These are phyloP conservation scores for Lithophane semibrunnea DNA, from an alignment of 2,888 invertebrate genomes.

Conservation along the genomic window DNA sequence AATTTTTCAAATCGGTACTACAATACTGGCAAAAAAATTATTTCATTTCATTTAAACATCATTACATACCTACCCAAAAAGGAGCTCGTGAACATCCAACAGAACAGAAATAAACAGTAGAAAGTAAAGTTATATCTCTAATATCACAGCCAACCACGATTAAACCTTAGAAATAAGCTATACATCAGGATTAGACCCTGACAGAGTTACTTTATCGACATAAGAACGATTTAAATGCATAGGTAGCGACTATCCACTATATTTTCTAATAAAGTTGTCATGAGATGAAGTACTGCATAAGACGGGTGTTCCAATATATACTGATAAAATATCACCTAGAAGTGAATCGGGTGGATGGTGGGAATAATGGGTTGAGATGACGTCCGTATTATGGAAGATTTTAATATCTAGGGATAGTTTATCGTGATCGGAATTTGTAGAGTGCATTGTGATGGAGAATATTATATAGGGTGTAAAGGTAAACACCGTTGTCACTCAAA, in stretches of 20 bases:
- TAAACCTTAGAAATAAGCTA: slow-evolving; percentile 26
- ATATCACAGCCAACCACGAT: neutral
- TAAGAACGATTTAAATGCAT: slow-evolving; percentile 68
- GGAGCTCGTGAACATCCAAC: neutral
- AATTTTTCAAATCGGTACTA: too few relatives aligned
- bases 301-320: slow-evolving; percentile 53
- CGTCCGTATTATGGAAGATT: slow-evolving; percentile 17
- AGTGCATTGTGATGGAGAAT: slow-evolving; percentile 8
- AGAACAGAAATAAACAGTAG: neutral
- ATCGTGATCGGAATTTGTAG: slow-evolving; percentile 3
- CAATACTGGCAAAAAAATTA: too few relatives aligned
- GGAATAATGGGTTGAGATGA: slow-evolving; percentile 43
- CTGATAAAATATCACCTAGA: slow-evolving; percentile 54
- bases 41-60: too few relatives aligned
- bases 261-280: slow-evolving; percentile 70
- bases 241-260: slow-evolving; percentile 61
- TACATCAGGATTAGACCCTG: slow-evolving; percentile 42
- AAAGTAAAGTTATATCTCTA: neutral
- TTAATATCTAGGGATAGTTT: slow-evolving; percentile 40
- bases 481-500: too few relatives aligned
- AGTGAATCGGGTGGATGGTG: slow-evolving; percentile 30
- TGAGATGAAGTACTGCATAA: slow-evolving; percentile 58
- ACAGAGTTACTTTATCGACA: slow-evolving; percentile 51
- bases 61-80: neutral
- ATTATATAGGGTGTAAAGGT: too few relatives aligned